A percentile compares a stretch with the other conserved stretches of the same genome.
Conservation (phyloP, 2,113 vertebrate genomes). For the Amblyornis subalaris region DNA sequence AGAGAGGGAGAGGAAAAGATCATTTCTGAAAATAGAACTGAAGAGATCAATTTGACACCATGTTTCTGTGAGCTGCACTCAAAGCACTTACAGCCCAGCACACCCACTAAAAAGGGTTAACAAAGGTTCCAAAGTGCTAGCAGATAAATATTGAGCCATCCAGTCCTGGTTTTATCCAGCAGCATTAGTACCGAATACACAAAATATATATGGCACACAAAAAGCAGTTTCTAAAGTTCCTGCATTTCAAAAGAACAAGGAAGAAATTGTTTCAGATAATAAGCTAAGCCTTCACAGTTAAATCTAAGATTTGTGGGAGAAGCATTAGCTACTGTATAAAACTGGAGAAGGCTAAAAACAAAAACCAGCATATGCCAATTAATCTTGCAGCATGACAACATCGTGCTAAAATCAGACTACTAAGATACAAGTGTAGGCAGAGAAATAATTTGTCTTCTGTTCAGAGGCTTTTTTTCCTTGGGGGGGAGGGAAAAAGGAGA, state of each 20-base stretch:
- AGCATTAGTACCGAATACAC: not conserved
- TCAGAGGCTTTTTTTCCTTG: not conserved
- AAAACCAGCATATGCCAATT: slow-evolving; percentile 5
- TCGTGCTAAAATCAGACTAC: slow-evolving; percentile 12
- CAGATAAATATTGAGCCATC: not conserved
- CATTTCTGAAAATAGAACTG: not conserved
- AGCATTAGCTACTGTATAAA: not conserved
- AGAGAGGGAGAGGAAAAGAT: accelerated
- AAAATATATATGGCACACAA: not conserved
- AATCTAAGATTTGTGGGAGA: not conserved
- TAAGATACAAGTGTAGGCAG: slow-evolving; percentile 22
- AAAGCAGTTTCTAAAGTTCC: not conserved
- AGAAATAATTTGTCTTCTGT: slow-evolving; percentile 27
- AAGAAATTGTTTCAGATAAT: not conserved
- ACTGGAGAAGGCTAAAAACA: slow-evolving; percentile 6
- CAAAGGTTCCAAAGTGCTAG: not conserved
- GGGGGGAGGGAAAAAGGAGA: not conserved
- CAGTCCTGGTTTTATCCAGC: not conserved
- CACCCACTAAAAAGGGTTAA: not conserved
- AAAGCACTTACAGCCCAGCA: not conserved
- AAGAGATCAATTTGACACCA: not conserved
- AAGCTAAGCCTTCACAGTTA: not conserved
- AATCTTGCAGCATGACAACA: slow-evolving; percentile 6
- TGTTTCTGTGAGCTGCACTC: not conserved
- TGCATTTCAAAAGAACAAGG: not conserved